Conservation (phyloP, 2,888 invertebrate genomes). For the Tanytarsus gracilentus region DNA sequence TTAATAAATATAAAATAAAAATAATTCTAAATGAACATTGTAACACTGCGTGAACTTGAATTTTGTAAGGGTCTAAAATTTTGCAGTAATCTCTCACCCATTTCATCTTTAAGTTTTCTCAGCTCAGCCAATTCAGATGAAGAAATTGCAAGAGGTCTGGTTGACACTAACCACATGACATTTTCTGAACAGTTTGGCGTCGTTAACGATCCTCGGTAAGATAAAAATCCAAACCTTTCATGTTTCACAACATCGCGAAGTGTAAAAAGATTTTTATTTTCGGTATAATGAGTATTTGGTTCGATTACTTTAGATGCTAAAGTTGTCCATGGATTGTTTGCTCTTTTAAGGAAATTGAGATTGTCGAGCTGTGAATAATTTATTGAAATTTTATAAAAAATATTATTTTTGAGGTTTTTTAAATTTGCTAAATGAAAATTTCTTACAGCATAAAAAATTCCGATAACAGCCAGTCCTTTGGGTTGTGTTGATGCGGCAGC, state of each 20-base stretch:
- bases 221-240: not conserved
- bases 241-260: slow-evolving; percentile 6
- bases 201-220: slow-evolving; percentile 9
- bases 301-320: not conserved
- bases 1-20: not conserved
- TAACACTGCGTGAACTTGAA: not conserved
- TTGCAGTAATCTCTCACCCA: not conserved
- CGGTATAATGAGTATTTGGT: not conserved
- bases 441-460: slow-evolving; percentile 17
- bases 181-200: slow-evolving; percentile 17
- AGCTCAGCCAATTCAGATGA: not conserved
- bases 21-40: too few species aligned
- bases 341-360: not conserved
- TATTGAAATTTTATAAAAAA: not conserved
- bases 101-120: slow-evolving; percentile 7
- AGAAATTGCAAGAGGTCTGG: not conserved
- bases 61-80: slow-evolving; percentile 15
- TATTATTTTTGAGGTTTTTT: not conserved
- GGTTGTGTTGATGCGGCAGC: not conserved
- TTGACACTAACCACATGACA: slow-evolving; percentile 13
- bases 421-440: not conserved
- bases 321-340: not conserved
- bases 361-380: not conserved
- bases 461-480: slow-evolving; percentile 8
- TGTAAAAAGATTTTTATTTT: not conserved